Evolutionary conservation across 2,113 vertebrate species (phyloP), one percentile per base, ranked within the genome.

Genomic region (Aix galericulata): DNA sequence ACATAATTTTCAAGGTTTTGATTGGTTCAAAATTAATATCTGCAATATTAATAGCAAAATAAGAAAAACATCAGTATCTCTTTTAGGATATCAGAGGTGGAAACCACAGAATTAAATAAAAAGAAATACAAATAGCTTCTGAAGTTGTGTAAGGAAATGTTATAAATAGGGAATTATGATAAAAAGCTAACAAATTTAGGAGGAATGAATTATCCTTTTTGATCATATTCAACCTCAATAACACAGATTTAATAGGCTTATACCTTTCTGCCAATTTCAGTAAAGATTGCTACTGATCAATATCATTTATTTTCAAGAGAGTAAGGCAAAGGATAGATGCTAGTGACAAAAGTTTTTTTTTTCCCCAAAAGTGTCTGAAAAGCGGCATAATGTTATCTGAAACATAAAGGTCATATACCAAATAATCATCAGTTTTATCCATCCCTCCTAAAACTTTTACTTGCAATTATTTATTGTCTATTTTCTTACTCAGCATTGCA

Each of bases 141-240:
- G 52, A 77, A 90, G 8, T 8, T 68, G 4, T 44, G 23, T 69
- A 87, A 94, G 87, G 80, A 92, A 95, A 91, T 60, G 56, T 73
- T 96, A 82, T 60, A 93, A 89, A 82, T 21, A 75, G 25, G 59
- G 42, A 59, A 91, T 89, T 93, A 73, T 21, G 86, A 74, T 40
- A 42, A 92, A 95, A 96, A 86, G 42, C 13, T 72, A 93, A 93
- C 0, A 0, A 93, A 92, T 82, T 52, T 79, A 77, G 48, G 26
- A 56, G 18, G 17, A 96, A 94, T 93, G 73, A 93, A 94, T 97
- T 94, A 53, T 78, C 63, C 59, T 94, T 95, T 93, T 82, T 50
- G 88, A 75, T 93, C 69, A 88, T 93, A 91, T 91, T 96, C 84
- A 83, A 29, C 82, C 71, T 87, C 92, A 95, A 77, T 96, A 95